Evolutionary conservation across 2,888 invertebrate species (phyloP).

Genomic region (Drosophila aldrichi): DNA sequence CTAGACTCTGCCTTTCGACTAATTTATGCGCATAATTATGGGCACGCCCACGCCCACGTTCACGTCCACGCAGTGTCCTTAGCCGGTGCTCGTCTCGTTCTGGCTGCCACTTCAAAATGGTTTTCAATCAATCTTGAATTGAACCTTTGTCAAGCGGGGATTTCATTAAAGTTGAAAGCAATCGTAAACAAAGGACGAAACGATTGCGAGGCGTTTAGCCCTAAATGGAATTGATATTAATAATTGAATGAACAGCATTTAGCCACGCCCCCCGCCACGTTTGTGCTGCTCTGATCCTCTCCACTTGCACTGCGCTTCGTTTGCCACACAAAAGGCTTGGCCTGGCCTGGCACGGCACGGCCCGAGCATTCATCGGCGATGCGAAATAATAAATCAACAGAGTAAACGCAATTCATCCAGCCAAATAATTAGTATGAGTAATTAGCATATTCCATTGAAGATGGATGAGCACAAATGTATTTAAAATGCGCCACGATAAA

Average conservation of each 20-base stretch:
- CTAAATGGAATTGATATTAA: conserved; percentile 71
- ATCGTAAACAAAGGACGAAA: conserved; percentile 41
- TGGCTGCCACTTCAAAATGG: conserved; percentile 67
- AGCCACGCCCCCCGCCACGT: conserved; percentile 6
- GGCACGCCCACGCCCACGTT: conserved; percentile 40
- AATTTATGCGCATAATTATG: conserved; percentile 79
- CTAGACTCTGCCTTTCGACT: conserved; percentile 42
- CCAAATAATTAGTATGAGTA: conserved; percentile 43
- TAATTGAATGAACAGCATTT: conserved; percentile 67
- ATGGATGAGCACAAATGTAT: conserved; percentile 16
- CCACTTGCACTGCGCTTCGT: conserved; percentile 19
- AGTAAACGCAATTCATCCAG: conserved; percentile 18
- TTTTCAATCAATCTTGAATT: conserved; percentile 77
- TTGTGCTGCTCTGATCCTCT: conserved; percentile 10
- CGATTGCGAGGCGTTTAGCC: conserved; percentile 59
- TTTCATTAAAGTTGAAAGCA: conserved; percentile 75
- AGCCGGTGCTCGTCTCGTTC: conserved; percentile 3
- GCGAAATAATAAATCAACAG: conserved; percentile 56
- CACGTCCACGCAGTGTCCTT: conserved; percentile 38
- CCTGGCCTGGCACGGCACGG: background rate
- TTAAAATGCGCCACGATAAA: conserved; percentile 2
- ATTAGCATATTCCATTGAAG: conserved; percentile 40
- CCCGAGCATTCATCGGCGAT: conserved; percentile 21
- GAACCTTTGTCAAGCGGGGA: conserved; percentile 74
- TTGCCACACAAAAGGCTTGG: conserved; percentile 27